Evolutionary conservation across 1,140 invertebrate genomes (phyloP).

Genomic region (Drosophila varians): DNA sequence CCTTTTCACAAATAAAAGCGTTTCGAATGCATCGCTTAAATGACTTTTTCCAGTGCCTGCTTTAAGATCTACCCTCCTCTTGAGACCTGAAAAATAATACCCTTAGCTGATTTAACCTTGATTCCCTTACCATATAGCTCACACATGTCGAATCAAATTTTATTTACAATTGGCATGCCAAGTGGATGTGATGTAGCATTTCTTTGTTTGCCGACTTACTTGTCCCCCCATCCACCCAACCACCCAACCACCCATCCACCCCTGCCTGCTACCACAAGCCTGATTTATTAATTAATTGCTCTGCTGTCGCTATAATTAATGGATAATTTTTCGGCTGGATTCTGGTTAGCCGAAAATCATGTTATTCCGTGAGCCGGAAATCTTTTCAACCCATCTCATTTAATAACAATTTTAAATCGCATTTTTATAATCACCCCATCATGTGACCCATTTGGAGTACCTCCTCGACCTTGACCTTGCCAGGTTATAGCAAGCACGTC

Average conservation of each 20-base stretch:
- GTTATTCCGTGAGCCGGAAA: conserved; percentile 40
- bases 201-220: conserved; percentile 34
- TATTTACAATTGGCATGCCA: conserved; percentile 55
- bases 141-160: conserved; percentile 27
- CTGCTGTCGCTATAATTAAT: conserved; percentile 48
- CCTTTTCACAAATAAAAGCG: neutral
- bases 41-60: conserved; percentile 19
- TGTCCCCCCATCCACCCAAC: neutral
- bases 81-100: neutral
- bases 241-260: too few species aligned
- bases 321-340: conserved; percentile 39
- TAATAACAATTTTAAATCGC: conserved; percentile 29
- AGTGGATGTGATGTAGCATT: conserved; percentile 46
- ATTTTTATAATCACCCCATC: conserved; percentile 24
- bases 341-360: conserved; percentile 49
- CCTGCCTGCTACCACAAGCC: too few species aligned
- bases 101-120: conserved; percentile 19
- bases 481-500: conserved; percentile 14
- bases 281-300: conserved; percentile 44
- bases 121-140: conserved; percentile 14
- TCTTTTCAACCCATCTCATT: conserved; percentile 41
- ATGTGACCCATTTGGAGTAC: conserved; percentile 18
- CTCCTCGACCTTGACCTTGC: neutral
- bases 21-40: conserved; percentile 43
- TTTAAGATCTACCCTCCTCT: conserved; percentile 17